These are phyloP conservation scores for Microcebus lehilahytsara DNA, from an alignment of 2,113 vertebrate species.

Conservation along the genomic window DNA sequence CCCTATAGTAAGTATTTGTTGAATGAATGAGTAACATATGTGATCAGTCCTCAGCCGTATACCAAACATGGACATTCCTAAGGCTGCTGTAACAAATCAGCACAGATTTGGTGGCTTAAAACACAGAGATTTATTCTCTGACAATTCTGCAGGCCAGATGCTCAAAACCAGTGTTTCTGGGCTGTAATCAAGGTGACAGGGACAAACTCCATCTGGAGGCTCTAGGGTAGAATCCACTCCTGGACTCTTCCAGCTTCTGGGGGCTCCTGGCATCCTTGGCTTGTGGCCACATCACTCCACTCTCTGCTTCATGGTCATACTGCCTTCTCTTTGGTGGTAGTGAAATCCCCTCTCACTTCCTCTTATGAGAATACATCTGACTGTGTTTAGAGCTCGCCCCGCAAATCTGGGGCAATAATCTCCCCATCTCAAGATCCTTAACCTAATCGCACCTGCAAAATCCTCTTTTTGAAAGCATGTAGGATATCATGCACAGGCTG, in stretches of 20 bases:
- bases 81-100: not conserved
- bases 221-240: not conserved
- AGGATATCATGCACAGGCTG: not conserved
- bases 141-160: not conserved
- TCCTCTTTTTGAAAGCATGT: not conserved
- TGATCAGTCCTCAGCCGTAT: not conserved
- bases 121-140: not conserved
- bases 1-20: not conserved
- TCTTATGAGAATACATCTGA: not conserved
- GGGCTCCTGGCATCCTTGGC: not conserved
- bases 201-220: accelerated
- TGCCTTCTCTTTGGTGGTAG: not conserved
- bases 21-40: not conserved
- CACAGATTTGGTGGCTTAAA: not conserved
- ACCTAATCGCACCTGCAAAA: not conserved
- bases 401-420: not conserved
- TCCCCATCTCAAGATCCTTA: not conserved
- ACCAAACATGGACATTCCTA: not conserved
- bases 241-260: not conserved
- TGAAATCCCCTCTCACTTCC: not conserved
- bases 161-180: not conserved
- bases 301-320: not conserved
- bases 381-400: not conserved
- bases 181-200: not conserved
- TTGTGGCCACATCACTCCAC: not conserved